Evolutionary conservation across 2,888 invertebrate genomes (phyloP), one percentile per base, ranked within the genome.

Genomic region (Cybosia mesomella): DNA sequence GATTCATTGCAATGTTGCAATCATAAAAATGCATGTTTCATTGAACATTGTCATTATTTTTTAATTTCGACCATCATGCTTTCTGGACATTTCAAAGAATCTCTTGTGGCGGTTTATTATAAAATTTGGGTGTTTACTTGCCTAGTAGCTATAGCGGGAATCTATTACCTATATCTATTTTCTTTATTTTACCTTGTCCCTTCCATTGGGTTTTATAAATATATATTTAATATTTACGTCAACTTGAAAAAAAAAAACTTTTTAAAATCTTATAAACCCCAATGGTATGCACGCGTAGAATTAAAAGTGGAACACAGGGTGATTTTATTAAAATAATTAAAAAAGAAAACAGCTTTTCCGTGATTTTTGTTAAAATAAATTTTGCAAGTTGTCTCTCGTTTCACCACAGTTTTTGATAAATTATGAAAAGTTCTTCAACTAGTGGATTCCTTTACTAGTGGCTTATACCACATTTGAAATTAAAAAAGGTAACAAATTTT

Each of bases 61-160:
- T 63, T 70, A 59, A 66, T 63, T 64, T 55, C 43, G 63, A 34
- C 58, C 79, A 72, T 76, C 58, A 68, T 63, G 66, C 67, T 72
- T 65, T 73, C 63, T 67, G 64, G 69, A 80, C 86, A 89, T 92
- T 93, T 90, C 94, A 92, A 93, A 84, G 93, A 92, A 92, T 94
- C 93, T 93, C 93, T 66, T 32, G 22, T 49, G 73, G 57, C 80
- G 80, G 67, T 74, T 84, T 84, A 83, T 85, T 86, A 81, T 86
- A 84, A 74, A 79, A 82, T 70, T 83, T 92, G 85, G 83, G 87
- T 93, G 92, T 93, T 86, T 89, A 95, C 95, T 95, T 95, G 94
- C 95, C 91, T 92, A 93, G 94, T 94, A 95, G 94, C 94, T 95
- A 94, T 94, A 93, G 95, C 95, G 94, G 87, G 75, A 89, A 93